phyloP scores from a whole-genome alignment of 2,113 vertebrate genomes.

The Puma concolor region DNA sequence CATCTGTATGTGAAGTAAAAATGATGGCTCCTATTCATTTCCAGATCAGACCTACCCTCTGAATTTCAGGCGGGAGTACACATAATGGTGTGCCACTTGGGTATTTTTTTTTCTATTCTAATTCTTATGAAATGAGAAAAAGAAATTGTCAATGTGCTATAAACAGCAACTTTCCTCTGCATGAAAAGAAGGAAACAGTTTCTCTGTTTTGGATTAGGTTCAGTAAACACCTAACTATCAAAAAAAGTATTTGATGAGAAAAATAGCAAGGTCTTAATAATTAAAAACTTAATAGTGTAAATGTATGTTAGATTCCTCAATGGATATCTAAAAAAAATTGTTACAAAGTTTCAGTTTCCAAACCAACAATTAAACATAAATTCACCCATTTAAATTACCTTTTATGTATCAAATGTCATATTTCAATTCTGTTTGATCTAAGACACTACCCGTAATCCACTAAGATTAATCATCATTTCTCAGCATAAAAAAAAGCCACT shows the following conservation, averaged over 20 bases:
- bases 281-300: neutral
- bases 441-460: neutral
- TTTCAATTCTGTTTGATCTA: neutral
- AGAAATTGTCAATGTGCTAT: neutral
- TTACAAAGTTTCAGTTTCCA: neutral
- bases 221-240: neutral
- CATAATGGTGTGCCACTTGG: neutral
- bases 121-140: neutral
- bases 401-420: neutral
- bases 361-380: neutral
- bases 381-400: neutral
- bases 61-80: neutral
- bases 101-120: neutral
- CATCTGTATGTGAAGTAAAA: neutral
- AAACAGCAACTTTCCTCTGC: neutral
- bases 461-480: neutral
- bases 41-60: neutral
- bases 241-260: neutral
- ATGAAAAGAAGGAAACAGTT: neutral
- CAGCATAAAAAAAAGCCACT: neutral
- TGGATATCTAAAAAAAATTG: neutral
- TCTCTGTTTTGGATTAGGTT: neutral
- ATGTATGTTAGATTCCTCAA: conserved; percentile 31
- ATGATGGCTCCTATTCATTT: neutral
- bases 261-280: neutral